Evolutionary conservation across 1,140 invertebrate genomes (phyloP), one percentile per base, ranked within the genome.

Genomic region (Megalopta genalis): DNA sequence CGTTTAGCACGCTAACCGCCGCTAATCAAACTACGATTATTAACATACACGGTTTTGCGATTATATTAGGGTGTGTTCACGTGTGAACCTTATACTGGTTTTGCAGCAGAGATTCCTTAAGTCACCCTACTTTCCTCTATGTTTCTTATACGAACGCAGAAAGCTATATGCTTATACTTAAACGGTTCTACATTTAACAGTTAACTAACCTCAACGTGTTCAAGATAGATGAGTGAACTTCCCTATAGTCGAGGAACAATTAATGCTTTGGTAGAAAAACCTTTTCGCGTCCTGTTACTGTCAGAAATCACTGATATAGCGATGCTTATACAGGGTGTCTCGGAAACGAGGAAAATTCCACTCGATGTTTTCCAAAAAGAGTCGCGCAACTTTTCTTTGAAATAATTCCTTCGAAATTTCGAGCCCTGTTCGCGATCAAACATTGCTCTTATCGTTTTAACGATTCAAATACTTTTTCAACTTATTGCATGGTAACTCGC

Each of bases 21-120:
- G 63, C 77, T 80, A 83, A 76, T 80, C 62, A 54, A 52, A 54
- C 82, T 85, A 84, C 57, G 16, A 60, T 57, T 69, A 64, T 67
- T 78, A 67, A 16, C 42, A 60, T 66, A 60, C 62, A 59, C 23
- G 54, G 8, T 57, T n/a, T 49, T 71, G 70, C 25, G 21, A 71
- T 83, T 75, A 59, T 59, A 62, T 68, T 75, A 78, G 32, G 54
- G 54, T 74, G 54, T 74, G 54, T 74, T 75, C 63, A 60, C 72
- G 68, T 23, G 77, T 66, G 77, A 66, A 25, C 60, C 54, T 32
- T n/a, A 27, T 9, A 39, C 59, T 39, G 67, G 16, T 52, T 77
- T n/a, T n/a, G 21, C 16, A 62, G 46, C 60, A 18, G 42, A 71
- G 16, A 18, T 25, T 54, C 21, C 10, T 66, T 63, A 52, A 66